Evolutionary conservation across 1,140 invertebrate genomes (phyloP), one percentile per base, ranked within the genome.

Genomic region (Battus philenor): DNA sequence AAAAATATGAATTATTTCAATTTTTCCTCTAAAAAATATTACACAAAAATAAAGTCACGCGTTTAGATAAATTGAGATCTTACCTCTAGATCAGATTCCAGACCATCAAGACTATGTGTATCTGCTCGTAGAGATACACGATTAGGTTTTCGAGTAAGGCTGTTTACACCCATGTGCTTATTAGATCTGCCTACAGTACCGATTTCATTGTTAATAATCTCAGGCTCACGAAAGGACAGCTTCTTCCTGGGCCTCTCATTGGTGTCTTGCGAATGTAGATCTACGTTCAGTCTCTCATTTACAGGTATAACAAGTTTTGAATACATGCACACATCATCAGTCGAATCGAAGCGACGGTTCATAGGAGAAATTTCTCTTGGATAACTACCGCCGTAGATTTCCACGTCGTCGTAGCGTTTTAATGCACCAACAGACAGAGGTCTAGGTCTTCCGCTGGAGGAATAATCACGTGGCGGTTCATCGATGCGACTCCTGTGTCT

Each of bases 211-310:
- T 61, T 77, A 46, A 91, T 87, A n/a, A 93, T 91, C 77, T 94
- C 93, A 1, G 94, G 94, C 61, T 95, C 93, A 44, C 93, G 90
- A 68, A 95, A 96, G 0, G 93, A 95, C 0, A 95, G 82, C 64
- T 96, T 96, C 75, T 95, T 96, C 12, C 93, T 86, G 0, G 94
- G 93, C 54, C 90, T 89, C 39, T 93, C 90, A 10, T 86, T 83
- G 17, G 71, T 76, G 47, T 89, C 82, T 59, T 75, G 59, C 47
- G 69, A 67, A 64, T 62, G 78, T 60, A 53, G 62, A 50, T 73
- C 85, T 66, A 61, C 74, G 57, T 59, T 59, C 33, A 65, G 49
- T 62, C 65, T 87, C 57, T 72, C 76, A 52, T 68, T 50, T 60
- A 86, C 53, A 43, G 82, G 72, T 63, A 88, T 60, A 63, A 86